phyloP scores from a whole-genome alignment of 2,113 vertebrate genomes.

The Rallus limicola region DNA sequence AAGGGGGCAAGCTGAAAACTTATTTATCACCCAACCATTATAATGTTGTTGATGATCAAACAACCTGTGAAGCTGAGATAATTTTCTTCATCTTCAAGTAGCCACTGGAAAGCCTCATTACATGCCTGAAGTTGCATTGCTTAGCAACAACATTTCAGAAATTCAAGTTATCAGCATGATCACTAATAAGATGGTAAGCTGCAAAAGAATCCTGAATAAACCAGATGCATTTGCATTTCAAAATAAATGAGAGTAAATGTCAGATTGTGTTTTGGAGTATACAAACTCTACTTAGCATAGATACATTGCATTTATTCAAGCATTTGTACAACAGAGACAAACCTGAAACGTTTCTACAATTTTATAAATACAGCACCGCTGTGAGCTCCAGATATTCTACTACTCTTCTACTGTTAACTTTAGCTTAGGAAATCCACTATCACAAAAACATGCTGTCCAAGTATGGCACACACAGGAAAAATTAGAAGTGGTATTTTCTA shows the following conservation, averaged over 20 bases:
- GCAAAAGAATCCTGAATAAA: slow-evolving; percentile 56
- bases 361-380: background rate
- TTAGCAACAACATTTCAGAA: slow-evolving; percentile 74
- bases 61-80: slow-evolving; percentile 64
- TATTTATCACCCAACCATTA: slow-evolving; percentile 62
- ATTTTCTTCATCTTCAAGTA: slow-evolving; percentile 64
- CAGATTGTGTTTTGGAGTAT: slow-evolving; percentile 50
- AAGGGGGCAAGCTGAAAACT: slow-evolving; percentile 18
- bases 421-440: background rate
- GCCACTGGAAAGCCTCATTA: slow-evolving; percentile 69
- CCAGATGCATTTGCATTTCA: slow-evolving; percentile 55
- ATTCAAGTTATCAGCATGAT: slow-evolving; percentile 66
- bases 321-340: background rate
- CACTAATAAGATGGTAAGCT: slow-evolving; percentile 68
- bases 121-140: slow-evolving; percentile 73
- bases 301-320: background rate
- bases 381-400: background rate
- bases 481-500: background rate
- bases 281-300: background rate
- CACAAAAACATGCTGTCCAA: background rate
- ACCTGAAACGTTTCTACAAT: slow-evolving; percentile 25
- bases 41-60: slow-evolving; percentile 64
- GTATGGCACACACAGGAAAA: background rate
- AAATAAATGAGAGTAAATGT: slow-evolving; percentile 69
- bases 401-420: background rate